These are phyloP conservation scores for Ranitomeya variabilis DNA, from an alignment of 2,113 vertebrate species.

Conservation along the genomic window DNA sequence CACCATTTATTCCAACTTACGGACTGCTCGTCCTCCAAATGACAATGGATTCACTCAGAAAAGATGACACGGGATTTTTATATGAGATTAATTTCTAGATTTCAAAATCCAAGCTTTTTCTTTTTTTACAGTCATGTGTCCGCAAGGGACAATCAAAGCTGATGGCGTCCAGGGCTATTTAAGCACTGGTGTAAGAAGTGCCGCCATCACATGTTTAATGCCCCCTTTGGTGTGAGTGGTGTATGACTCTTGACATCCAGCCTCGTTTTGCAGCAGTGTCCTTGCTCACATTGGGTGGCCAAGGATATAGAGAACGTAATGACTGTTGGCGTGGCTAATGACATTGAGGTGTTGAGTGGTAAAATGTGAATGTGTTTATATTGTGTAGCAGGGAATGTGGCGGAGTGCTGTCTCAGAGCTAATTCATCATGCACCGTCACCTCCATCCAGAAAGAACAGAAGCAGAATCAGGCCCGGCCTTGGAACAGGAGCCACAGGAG, in stretches of 20 bases:
- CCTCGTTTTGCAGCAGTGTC: not conserved
- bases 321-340: not conserved
- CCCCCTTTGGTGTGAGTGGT: not conserved
- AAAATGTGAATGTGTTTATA: not conserved
- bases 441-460: conserved; percentile 12
- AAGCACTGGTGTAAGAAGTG: not conserved
- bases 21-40: too few species aligned
- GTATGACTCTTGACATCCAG: not conserved
- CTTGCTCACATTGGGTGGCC: not conserved
- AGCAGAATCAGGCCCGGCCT: not conserved
- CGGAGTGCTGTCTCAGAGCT: not conserved
- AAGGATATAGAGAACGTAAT: not conserved
- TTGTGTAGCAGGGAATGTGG: not conserved
- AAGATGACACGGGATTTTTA: not conserved
- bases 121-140: not conserved
- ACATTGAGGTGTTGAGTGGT: conserved; percentile 14
- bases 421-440: conserved; percentile 22
- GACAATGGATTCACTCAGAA: not conserved
- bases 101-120: not conserved
- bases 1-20: too few species aligned
- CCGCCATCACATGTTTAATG: not conserved
- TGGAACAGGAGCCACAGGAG: conserved; percentile 38
- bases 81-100: not conserved
- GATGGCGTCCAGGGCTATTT: not conserved
- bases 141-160: not conserved